phyloP scores from a whole-genome alignment of 1,140 invertebrate genomes.

The Frieseomelitta varia region DNA sequence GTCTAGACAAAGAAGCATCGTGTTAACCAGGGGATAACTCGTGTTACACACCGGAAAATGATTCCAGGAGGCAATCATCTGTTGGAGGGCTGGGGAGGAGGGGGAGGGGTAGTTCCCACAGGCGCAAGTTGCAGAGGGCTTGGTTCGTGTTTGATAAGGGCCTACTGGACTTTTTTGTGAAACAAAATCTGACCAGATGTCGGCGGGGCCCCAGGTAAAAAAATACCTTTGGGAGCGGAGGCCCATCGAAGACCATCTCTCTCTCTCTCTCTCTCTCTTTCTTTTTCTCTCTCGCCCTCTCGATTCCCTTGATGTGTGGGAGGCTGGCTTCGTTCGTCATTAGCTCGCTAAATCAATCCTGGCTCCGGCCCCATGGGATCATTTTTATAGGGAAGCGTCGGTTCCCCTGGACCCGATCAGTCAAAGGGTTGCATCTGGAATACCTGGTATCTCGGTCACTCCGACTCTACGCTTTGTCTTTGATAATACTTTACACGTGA shows the following conservation, averaged over 20 bases:
- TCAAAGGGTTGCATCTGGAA: conserved; percentile 30
- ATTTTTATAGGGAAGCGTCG: conserved; percentile 52
- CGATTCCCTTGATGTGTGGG: conserved; percentile 65
- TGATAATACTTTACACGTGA: no score
- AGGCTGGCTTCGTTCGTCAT: conserved; percentile 71
- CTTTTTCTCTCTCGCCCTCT: not conserved
- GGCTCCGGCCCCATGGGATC: conserved; percentile 37
- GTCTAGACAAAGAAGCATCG: not conserved
- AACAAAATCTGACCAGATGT: conserved; percentile 81
- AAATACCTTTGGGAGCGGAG: conserved; percentile 67
- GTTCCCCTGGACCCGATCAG: not conserved
- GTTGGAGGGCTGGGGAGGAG: conserved; percentile 48
- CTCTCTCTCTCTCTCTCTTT: not conserved
- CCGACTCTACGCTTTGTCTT: no score
- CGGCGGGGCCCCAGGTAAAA: conserved; percentile 69
- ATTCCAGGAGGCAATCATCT: conserved; percentile 33
- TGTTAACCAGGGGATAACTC: conserved; percentile 15
- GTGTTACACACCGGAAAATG: conserved; percentile 46
- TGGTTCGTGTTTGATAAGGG: conserved; percentile 76
- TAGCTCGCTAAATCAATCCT: conserved; percentile 77
- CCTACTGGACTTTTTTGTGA: conserved; percentile 72
- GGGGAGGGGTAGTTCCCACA: conserved; percentile 65
- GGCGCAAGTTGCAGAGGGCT: conserved; percentile 9
- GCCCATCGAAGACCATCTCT: conserved; percentile 9
- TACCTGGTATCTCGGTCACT: no score